Conservation (phyloP, 2,797 vertebrate genomes). For the Hephaestus fuliginosus region DNA sequence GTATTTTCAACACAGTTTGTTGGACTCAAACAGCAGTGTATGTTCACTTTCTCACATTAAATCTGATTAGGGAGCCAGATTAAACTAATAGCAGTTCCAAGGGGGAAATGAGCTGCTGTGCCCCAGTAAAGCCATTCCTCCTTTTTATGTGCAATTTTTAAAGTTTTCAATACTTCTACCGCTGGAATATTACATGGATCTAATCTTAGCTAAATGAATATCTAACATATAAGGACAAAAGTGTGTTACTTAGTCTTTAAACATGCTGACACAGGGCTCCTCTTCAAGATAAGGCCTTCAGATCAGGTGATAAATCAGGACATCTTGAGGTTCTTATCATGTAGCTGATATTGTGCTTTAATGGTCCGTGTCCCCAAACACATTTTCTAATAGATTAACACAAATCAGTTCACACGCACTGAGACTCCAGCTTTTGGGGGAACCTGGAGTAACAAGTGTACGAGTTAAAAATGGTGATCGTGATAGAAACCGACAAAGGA, state of each 20-base stretch:
- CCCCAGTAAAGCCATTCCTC: neutral
- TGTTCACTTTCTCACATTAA: neutral
- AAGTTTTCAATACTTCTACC: neutral
- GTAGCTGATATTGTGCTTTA: neutral
- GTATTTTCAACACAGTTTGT: neutral
- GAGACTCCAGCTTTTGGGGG: neutral
- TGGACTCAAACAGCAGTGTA: neutral
- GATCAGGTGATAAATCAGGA: neutral
- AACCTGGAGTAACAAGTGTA: neutral
- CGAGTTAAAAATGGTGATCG: neutral
- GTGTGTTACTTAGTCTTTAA: neutral
- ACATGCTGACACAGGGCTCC: neutral
- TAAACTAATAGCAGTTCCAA: neutral
- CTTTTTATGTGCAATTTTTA: neutral
- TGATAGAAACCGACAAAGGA: neutral
- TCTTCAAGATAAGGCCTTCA: neutral
- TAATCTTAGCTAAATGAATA: neutral
- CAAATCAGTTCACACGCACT: neutral
- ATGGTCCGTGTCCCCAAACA: neutral
- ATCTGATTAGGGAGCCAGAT: neutral
- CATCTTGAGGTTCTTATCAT: neutral
- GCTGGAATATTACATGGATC: neutral
- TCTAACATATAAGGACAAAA: neutral
- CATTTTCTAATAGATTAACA: neutral
- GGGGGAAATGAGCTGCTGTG: neutral